Evolutionary conservation across 2,797 vertebrate genomes (phyloP), one percentile per base, ranked within the genome.

Genomic region (Sebastes cheni): DNA sequence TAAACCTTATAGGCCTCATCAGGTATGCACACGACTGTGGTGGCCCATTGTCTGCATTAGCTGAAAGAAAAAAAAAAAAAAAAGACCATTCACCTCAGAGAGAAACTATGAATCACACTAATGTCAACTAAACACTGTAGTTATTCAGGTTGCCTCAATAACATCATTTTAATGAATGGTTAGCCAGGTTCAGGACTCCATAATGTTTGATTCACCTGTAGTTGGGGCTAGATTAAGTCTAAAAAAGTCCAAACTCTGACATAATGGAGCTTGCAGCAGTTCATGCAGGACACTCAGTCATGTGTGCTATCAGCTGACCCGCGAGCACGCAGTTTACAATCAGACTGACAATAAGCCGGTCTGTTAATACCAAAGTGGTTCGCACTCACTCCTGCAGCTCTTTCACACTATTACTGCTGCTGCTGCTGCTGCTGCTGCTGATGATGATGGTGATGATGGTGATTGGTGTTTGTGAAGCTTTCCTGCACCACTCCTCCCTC

Each of bases 301-400:
- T 84, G 89, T 89, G 42, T 81, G 86, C 66, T 50, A 67, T 90
- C 88, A 91, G 87, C 82, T 93, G 91, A 94, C 87, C 85, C 69
- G 25, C 65, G 73, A 89, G 79, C 83, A 72, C 61, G 14, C 77
- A 58, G 79, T 69, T 91, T 75, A 78, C 88, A 82, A 79, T 86
- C 85, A 83, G 69, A 73, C 80, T 83, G 85, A 90, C 87, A 90
- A 88, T 83, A 88, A 88, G 79, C 75, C 25, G 52, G 80, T 83
- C 76, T 88, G 79, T 89, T 88, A 60, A 71, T 64, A 75, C 68
- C 60, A 14, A 60, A 50, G 75, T 64, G 78, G 55, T 79, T 86
- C 78, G 62, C 72, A 67, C 79, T 79, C 67, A 39, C 65, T 87
- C 67, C 82, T 80, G 83, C 76, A 72, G 77, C 82, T 60, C 74